phyloP scores from a whole-genome alignment of 2,113 vertebrate species.

The Anser brachyrhynchus region DNA sequence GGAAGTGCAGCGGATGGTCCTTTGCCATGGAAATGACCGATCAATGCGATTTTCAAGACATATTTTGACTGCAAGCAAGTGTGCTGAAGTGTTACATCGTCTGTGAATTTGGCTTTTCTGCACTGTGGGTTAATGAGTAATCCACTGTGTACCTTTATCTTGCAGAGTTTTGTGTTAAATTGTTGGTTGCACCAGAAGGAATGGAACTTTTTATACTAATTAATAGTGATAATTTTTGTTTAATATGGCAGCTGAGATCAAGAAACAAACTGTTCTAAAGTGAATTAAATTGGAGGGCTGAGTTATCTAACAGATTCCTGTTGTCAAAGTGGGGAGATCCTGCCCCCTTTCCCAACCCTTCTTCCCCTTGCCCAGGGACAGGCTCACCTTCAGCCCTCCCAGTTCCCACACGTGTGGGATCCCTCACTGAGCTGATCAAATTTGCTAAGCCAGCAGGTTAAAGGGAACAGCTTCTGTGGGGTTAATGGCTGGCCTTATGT shows the following conservation, averaged over 20 bases:
- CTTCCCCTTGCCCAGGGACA: not conserved
- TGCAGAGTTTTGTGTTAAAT: not conserved
- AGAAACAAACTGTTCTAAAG: not conserved
- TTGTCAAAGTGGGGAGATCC: not conserved
- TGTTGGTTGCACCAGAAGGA: not conserved
- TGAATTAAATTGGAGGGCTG: not conserved
- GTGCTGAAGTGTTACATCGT: not conserved
- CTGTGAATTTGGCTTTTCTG: not conserved
- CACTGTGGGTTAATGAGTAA: conserved; percentile 2
- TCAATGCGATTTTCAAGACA: not conserved
- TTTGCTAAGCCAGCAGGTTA: not conserved
- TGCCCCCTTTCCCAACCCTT: not conserved
- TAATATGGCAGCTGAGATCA: not conserved
- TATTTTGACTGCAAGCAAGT: not conserved
- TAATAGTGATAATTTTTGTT: not conserved
- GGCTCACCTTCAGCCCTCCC: not conserved
- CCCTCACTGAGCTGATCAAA: not conserved
- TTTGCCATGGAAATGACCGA: not conserved
- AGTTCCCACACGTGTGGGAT: not conserved
- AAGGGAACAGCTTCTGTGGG: not conserved
- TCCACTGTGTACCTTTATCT: not conserved
- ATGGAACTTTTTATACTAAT: not conserved
- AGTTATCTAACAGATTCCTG: not conserved
- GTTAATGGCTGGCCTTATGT: not conserved
- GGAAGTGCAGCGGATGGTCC: not conserved